phyloP scores from a whole-genome alignment of 2,888 invertebrate genomes.

The Listrodromus nycthemerus region DNA sequence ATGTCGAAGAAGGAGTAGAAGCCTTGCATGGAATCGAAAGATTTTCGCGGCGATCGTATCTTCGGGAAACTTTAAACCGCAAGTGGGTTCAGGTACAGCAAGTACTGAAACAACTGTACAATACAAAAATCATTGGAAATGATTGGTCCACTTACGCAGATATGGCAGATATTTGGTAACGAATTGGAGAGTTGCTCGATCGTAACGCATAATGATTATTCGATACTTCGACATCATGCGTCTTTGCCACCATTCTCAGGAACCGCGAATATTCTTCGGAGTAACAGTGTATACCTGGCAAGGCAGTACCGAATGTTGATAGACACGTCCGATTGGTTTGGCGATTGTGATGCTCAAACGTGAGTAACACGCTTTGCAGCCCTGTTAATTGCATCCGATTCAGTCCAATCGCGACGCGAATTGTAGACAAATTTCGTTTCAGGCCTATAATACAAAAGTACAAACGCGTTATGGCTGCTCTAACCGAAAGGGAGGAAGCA shows the following conservation, averaged over 20 bases:
- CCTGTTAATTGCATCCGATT: not conserved
- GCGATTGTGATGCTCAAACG: constrained; percentile 72
- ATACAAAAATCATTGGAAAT: not conserved
- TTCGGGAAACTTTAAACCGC: constrained; percentile 72
- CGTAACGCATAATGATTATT: constrained; percentile 34
- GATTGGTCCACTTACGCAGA: constrained; percentile 81
- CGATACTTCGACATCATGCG: constrained; percentile 87
- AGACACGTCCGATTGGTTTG: constrained; percentile 79
- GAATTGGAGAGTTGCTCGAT: constrained; percentile 90
- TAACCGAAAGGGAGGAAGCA: constrained; percentile 63
- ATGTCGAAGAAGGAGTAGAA: constrained; percentile 86
- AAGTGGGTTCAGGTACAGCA: constrained; percentile 76
- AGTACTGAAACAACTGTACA: not conserved
- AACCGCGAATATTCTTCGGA: constrained; percentile 87
- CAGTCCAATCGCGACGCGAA: not conserved
- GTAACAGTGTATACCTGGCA: constrained; percentile 87
- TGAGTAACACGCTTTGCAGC: constrained; percentile 60
- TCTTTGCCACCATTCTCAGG: constrained; percentile 90
- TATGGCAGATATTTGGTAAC: constrained; percentile 91
- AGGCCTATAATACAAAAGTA: constrained; percentile 73
- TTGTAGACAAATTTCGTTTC: constrained; percentile 51
- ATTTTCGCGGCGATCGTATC: constrained; percentile 72
- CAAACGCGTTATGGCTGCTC: constrained; percentile 67
- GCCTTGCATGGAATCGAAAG: constrained; percentile 84
- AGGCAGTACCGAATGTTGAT: constrained; percentile 74